phyloP scores from a whole-genome alignment of 2,888 invertebrate species.

The Notocelia uddmanniana region DNA sequence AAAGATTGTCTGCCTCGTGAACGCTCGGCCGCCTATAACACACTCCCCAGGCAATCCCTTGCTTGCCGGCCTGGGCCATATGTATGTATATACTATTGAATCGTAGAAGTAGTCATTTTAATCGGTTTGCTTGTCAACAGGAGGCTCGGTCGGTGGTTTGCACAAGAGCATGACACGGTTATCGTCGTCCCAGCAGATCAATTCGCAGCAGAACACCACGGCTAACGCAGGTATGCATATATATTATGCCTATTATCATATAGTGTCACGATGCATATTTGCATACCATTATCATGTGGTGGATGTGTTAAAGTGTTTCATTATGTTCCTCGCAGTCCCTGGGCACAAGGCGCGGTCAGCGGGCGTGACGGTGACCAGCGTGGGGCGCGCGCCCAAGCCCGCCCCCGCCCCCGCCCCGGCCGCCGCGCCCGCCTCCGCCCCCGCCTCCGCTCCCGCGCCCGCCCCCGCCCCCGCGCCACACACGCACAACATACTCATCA shows the following conservation, averaged over 20 bases:
- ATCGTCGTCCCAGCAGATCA: conserved; percentile 92
- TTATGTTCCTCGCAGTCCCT: too few relatives aligned
- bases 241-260: too few relatives aligned
- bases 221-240: conserved; percentile 65
- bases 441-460: conserved; percentile 79
- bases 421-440: conserved; percentile 69
- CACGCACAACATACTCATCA: conserved; percentile 76
- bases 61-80: too few relatives aligned
- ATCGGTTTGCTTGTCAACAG: conserved; percentile 58
- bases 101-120: too few relatives aligned
- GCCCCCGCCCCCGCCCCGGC: conserved; percentile 83
- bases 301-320: too few relatives aligned
- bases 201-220: conserved; percentile 79
- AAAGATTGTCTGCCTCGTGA: too few relatives aligned
- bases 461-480: conserved; percentile 64
- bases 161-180: conserved; percentile 94
- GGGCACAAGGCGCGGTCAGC: conserved; percentile 20
- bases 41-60: too few relatives aligned
- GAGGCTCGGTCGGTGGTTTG: conserved; percentile 91
- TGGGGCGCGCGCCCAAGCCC: conserved; percentile 76
- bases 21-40: too few relatives aligned
- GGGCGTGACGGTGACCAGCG: conserved; percentile 86
- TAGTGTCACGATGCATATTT: too few relatives aligned
- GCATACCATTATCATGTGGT: too few relatives aligned
- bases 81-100: too few relatives aligned